phyloP scores from a whole-genome alignment of 2,797 vertebrate genomes.

The Sebastes vulpes region DNA sequence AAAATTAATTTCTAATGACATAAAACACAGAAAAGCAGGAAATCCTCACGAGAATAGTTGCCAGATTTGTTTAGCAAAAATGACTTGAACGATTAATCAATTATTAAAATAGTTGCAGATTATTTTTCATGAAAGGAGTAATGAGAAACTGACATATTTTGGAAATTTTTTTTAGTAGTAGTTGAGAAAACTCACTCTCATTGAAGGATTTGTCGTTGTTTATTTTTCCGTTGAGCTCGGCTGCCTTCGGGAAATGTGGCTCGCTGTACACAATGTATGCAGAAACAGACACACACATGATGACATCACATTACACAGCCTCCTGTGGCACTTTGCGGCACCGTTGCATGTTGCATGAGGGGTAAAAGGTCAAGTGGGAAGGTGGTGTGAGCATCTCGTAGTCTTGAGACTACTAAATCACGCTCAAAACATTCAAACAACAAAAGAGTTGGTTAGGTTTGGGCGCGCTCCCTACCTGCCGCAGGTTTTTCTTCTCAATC shows the following conservation, averaged over 20 bases:
- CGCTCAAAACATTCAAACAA: not conserved
- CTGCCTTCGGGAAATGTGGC: slow-evolving; percentile 39
- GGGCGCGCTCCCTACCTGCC: slow-evolving; percentile 51
- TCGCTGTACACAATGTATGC: slow-evolving; percentile 76
- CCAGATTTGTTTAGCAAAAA: not conserved
- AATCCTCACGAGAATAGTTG: not conserved
- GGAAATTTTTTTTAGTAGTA: no score
- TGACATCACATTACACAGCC: slow-evolving; percentile 28
- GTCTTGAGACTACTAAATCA: not conserved
- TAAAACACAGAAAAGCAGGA: not conserved
- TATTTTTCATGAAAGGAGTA: not conserved
- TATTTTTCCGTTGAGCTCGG: slow-evolving; percentile 60
- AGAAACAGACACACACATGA: slow-evolving; percentile 46
- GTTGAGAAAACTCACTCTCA: slow-evolving; percentile 79
- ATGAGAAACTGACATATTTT: not conserved
- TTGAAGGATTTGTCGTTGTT: slow-evolving; percentile 44
- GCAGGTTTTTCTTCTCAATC: slow-evolving; percentile 47
- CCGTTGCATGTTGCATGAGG: slow-evolving; percentile 18
- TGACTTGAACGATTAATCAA: not conserved
- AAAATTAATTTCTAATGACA: not conserved
- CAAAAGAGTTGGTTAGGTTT: not conserved
- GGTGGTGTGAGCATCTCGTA: not conserved
- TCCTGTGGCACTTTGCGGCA: not conserved
- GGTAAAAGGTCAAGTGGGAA: slow-evolving; percentile 17
- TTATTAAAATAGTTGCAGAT: not conserved